Base-by-base conservation (phyloP, 2,113 vertebrate species). In the Potamarius usumacintae region DNA sequence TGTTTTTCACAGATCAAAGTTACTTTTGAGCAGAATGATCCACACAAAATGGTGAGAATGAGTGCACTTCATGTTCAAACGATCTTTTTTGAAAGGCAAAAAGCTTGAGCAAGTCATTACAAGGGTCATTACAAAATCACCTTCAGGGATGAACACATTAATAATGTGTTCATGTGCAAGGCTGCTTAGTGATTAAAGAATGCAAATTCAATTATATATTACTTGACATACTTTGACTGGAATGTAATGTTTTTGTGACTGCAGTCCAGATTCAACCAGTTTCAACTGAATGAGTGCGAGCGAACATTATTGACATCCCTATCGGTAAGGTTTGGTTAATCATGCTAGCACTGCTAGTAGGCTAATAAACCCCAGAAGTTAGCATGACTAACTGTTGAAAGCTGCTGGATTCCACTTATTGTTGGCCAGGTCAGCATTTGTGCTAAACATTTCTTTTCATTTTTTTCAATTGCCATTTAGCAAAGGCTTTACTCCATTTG, bases 1-100 rank as follows among this genome's bases (percentile, higher is more conserved):
- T 50, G 79, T 87, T 87, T 79, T 80, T 85, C 82, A 74, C 72
- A 87, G 78, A 30, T 86, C 87, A 82, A 42, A 86, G 65, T 83
- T 77, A 87, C 60, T 65, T 60, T 82, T 20, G 42, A 89, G 65
- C 79, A 63, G 79, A 55, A 84, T 11, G 60, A 86, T 72, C 57
- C 55, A 88, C 50, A 83, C 25, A 84, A 85, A 20, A 87, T 57
- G 60, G 50, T 9, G 25, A 89, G 69, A 86, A 42, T 69, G 79
- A 69, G 76, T 83, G 79, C 57, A 76, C 67, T 82, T 88, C 69
- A 82, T 85, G 77, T 76, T 65, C 69, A 77, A 63, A 82, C 76
- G 63, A 85, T 77, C 30, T n/a, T 30, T 81, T 63, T 60, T 81
- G n/a, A 63, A 87, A 82, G 34, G 50, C 50, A 74, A 85, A 85